A percentile compares a stretch with the other conserved stretches of the same genome.
phyloP scores from a whole-genome alignment of 2,113 vertebrate genomes.

The Leucoraja erinaceus region DNA sequence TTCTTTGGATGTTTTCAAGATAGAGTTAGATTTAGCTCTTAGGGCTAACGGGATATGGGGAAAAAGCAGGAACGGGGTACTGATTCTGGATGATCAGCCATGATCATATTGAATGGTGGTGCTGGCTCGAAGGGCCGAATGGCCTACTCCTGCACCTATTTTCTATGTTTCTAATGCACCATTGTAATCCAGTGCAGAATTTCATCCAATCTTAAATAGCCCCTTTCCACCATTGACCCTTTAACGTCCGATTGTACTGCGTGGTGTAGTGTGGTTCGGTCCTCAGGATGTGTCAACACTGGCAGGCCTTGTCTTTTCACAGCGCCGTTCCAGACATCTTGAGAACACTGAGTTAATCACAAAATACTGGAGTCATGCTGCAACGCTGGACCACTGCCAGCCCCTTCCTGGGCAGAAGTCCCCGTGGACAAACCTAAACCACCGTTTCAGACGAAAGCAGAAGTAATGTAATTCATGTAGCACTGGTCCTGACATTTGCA shows the following conservation, averaged over 20 bases:
- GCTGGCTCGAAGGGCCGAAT: no score
- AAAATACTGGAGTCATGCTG: not conserved
- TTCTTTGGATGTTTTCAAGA: no score
- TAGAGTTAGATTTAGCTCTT: no score
- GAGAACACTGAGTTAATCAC: not conserved
- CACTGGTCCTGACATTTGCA: not conserved
- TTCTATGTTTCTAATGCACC: no score
- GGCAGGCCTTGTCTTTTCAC: not conserved
- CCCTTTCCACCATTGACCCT: not conserved
- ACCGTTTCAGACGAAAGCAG: not conserved
- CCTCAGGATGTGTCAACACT: not conserved
- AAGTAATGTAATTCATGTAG: not conserved
- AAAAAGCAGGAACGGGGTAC: no score
- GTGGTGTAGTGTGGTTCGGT: not conserved
- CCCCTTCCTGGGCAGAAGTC: not conserved
- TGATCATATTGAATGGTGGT: no score
- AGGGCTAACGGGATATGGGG: no score
- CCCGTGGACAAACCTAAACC: not conserved
- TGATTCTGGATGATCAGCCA: no score
- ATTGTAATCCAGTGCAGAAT: not conserved
- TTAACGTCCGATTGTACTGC: not conserved
- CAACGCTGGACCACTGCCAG: not conserved
- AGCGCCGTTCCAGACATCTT: not conserved
- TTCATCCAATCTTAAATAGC: not conserved
- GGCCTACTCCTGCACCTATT: no score